Conservation (phyloP, 2,797 vertebrate species). For the Vespertilio murinus region DNA sequence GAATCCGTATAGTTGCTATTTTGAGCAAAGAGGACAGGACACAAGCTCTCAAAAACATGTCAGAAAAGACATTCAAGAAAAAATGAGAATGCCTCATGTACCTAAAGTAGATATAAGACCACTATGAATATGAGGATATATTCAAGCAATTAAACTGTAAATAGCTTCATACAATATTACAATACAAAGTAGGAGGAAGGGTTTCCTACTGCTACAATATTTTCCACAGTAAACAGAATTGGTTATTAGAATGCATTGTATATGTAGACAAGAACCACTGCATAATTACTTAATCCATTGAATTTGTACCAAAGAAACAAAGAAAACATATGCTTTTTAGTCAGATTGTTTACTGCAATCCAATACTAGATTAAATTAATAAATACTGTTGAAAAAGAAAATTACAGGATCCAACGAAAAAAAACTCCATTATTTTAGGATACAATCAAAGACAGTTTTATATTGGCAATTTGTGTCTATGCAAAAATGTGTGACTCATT, state of each 20-base stretch:
- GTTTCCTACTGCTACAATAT: slow-evolving; percentile 37
- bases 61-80: slow-evolving; percentile 48
- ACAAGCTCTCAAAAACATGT: slow-evolving; percentile 48
- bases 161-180: slow-evolving; percentile 37
- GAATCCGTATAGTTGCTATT: slow-evolving; percentile 52
- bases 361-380: slow-evolving; percentile 77
- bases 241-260: slow-evolving; percentile 69
- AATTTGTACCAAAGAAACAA: slow-evolving; percentile 69
- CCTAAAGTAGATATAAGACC: slow-evolving; percentile 55
- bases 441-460: slow-evolving; percentile 76
- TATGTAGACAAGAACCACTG: slow-evolving; percentile 67
- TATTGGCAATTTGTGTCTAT: slow-evolving; percentile 73
- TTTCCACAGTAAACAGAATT: slow-evolving; percentile 60
- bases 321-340: slow-evolving; percentile 68
- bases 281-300: slow-evolving; percentile 67
- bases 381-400: slow-evolving; percentile 75
- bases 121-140: slow-evolving; percentile 45
- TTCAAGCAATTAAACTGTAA: slow-evolving; percentile 45
- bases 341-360: slow-evolving; percentile 73
- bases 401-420: slow-evolving; percentile 69
- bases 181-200: slow-evolving; percentile 61
- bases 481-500: slow-evolving; percentile 77
- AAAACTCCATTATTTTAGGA: slow-evolving; percentile 71
- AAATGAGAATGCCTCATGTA: slow-evolving; percentile 27
- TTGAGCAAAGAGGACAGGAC: slow-evolving; percentile 38